These are phyloP conservation scores for Siderastrea radians DNA, from an alignment of 92 coral and sea anemone genomes.

Conservation along the genomic window DNA sequence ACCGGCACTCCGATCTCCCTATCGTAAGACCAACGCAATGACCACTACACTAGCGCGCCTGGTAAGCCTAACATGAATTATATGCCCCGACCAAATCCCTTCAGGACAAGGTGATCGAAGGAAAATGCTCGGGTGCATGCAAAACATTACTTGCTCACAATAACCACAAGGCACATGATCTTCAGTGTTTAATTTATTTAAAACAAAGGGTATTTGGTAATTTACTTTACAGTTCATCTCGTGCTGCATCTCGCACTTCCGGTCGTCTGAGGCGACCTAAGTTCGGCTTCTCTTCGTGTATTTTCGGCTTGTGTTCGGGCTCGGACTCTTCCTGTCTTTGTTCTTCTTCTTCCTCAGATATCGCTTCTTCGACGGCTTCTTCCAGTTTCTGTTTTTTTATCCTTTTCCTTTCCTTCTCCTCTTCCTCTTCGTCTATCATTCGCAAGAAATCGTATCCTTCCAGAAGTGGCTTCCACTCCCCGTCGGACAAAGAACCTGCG, in stretches of 20 bases:
- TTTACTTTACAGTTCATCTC: slow-evolving; percentile 42
- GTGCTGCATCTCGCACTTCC: neutral
- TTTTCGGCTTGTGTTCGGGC: neutral
- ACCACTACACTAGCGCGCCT: no score
- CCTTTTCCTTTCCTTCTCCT: slow-evolving; percentile 57
- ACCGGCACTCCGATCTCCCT: no score
- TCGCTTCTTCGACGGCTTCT: slow-evolving; percentile 3
- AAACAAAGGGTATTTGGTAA: no score
- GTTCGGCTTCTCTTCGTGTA: neutral
- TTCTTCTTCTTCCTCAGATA: slow-evolving; percentile 17
- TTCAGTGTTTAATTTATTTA: no score
- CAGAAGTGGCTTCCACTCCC: slow-evolving; percentile 89
- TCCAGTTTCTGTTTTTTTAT: slow-evolving; percentile 25
- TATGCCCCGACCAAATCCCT: no score
- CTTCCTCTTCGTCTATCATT: slow-evolving; percentile 82
- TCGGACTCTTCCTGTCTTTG: neutral
- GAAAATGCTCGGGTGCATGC: no score
- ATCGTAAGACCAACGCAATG: no score
- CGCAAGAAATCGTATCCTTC: slow-evolving; percentile 94
- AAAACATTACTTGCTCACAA: no score
- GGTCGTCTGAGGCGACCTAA: slow-evolving; percentile 32
- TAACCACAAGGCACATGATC: no score
- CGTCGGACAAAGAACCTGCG: slow-evolving; percentile 70
- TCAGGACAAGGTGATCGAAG: no score
- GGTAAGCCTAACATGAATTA: no score